Evolutionary conservation across 2,113 vertebrate species (phyloP), one percentile per base, ranked within the genome.

Genomic region (Pachycephala philippinensis): DNA sequence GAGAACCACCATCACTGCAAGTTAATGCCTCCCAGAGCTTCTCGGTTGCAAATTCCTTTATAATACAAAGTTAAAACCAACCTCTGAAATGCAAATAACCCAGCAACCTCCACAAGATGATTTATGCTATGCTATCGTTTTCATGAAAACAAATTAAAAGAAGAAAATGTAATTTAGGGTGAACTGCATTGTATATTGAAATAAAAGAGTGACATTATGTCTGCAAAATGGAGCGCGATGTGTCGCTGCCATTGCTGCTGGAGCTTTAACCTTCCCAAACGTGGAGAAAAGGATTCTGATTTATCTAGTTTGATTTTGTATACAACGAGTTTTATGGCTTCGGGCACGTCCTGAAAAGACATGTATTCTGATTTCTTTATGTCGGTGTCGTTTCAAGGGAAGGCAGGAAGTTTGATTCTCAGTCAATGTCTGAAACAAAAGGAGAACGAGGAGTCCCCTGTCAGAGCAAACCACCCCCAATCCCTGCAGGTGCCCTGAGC

Each of bases 81-180:
- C 79, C 82, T 97, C 93, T 96, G 93, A 94, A 93, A 93, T 97
- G 95, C 95, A 94, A 97, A 96, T 87, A 93, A 53, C 84, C 86
- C 86, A 93, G 50, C 89, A 40, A 22, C 79, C 81, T 88, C 80
- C 84, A 60, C 49, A 8, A 61, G 57, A 95, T 96, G 92, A 95
- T 96, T 96, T 96, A 94, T 95, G 78, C 84, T 93, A 23, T 50
- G 65, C 27, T 92, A 88, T 33, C 72, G 72, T 95, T 78, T 89
- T 83, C 84, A 87, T 65, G 75, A 61, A 97, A 94, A 96, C 94
- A 94, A 97, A 96, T 97, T 96, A 95, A 96, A 90, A 95, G 39
- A 93, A 88, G 79, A 72, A 94, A 95, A 95, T 69, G 68, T 66
- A 96, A 94, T 84, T 87, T 88, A 78, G 74, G 90, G 95, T 56